A percentile compares a stretch with the other conserved stretches of the same genome.
Conservation (phyloP, 92 coral and sea anemone genomes). For the Parazoanthus darwini region DNA sequence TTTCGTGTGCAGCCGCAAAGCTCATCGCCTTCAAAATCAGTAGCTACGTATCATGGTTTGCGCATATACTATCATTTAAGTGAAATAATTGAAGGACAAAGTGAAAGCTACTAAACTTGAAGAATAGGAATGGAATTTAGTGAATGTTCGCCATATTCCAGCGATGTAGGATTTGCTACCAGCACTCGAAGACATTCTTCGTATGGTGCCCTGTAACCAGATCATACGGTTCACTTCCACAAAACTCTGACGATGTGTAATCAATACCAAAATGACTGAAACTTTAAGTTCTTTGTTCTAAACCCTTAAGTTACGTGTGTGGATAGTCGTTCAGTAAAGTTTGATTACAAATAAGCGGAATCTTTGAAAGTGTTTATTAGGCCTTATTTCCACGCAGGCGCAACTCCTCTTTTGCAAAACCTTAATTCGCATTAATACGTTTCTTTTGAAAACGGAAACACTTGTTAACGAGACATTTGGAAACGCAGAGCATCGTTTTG, state of each 20-base stretch:
- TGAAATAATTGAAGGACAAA: too few relatives aligned
- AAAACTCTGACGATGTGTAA: not conserved
- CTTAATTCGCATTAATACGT: not conserved
- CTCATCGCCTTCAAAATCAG: too few relatives aligned
- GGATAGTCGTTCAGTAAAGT: not conserved
- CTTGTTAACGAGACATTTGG: too few relatives aligned
- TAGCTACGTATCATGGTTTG: too few relatives aligned
- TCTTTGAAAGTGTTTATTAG: not conserved
- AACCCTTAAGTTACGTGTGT: too few relatives aligned
- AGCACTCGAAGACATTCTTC: not conserved
- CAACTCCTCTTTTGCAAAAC: not conserved
- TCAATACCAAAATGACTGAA: not conserved
- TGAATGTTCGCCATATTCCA: not conserved
- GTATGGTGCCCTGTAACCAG: not conserved
- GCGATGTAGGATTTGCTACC: not conserved
- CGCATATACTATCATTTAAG: too few relatives aligned
- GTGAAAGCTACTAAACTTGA: too few relatives aligned
- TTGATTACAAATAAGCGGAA: not conserved
- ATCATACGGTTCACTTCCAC: not conserved
- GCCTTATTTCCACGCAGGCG: too few relatives aligned
- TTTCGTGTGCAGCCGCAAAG: too few relatives aligned
- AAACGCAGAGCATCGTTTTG: too few relatives aligned
- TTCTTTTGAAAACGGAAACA: too few relatives aligned
- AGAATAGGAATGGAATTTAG: too few relatives aligned
- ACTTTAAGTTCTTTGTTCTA: not conserved